Evolutionary conservation across 1,140 invertebrate species (phyloP).

Genomic region (Nomia melanderi): DNA sequence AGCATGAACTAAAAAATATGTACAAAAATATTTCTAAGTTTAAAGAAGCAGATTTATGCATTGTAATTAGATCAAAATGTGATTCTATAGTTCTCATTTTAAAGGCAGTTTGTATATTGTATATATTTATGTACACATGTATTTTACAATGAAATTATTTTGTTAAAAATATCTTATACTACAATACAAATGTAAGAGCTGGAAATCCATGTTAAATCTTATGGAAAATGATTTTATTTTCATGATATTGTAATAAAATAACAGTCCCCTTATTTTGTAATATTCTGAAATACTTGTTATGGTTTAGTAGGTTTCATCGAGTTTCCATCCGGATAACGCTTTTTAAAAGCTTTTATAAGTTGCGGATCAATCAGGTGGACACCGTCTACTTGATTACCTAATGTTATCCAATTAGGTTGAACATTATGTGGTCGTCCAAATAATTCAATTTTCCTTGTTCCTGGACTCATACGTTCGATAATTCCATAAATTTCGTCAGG

Average conservation of each 20-base stretch:
- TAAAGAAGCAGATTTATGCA: conserved; percentile 14
- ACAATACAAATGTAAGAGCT: neutral
- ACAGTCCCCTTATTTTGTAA: conserved; percentile 16
- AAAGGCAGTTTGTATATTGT: conserved; percentile 42
- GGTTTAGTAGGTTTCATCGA: conserved; percentile 85
- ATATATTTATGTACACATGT: neutral
- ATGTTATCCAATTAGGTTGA: conserved; percentile 98
- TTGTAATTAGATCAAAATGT: conserved; percentile 33
- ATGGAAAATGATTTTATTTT: conserved; percentile 20
- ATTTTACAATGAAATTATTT: conserved; percentile 24
- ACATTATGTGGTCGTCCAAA: conserved; percentile 99
- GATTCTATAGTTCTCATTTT: conserved; percentile 17
- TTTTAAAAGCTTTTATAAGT: conserved; percentile 93
- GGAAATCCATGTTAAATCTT: conserved; percentile 13
- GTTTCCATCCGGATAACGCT: conserved; percentile 96
- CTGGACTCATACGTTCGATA: conserved; percentile 92
- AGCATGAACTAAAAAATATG: conserved; percentile 3
- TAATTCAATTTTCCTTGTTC: conserved; percentile 98
- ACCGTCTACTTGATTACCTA: conserved; percentile 98
- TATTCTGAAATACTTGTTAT: conserved; percentile 38
- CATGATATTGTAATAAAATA: conserved; percentile 29
- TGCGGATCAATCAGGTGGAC: conserved; percentile 96
- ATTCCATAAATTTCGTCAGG: conserved; percentile 99
- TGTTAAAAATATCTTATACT: neutral
- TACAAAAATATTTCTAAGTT: conserved; percentile 26